Conservation (phyloP, 2,797 vertebrate genomes). For the Pempheris klunzingeri region DNA sequence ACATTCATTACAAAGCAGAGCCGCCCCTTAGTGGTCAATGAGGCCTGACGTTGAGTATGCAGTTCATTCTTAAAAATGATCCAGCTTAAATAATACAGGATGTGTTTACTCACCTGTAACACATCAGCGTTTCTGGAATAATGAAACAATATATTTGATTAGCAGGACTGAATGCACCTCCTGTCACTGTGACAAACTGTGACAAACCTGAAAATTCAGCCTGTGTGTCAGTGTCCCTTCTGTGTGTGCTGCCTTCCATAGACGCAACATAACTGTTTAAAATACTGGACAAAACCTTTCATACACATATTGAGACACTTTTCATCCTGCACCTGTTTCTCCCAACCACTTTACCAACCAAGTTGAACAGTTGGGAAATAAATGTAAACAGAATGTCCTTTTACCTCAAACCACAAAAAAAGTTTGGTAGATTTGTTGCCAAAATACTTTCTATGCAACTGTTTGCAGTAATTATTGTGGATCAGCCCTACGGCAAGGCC, state of each 20-base stretch:
- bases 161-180: background rate
- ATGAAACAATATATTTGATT: background rate
- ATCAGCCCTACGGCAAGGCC: no score
- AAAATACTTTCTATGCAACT: background rate
- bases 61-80: slow-evolving; percentile 30
- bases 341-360: no score
- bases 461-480: background rate
- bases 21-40: slow-evolving; percentile 38
- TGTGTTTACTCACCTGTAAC: slow-evolving; percentile 21
- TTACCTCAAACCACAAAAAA: background rate
- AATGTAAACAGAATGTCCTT: background rate
- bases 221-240: background rate
- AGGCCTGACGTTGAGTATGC: slow-evolving; percentile 36
- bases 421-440: background rate
- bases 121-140: background rate
- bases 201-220: background rate
- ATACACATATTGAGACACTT: background rate
- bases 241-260: background rate
- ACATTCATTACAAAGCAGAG: slow-evolving; percentile 35
- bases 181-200: background rate
- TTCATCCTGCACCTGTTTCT: background rate
- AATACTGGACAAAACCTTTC: background rate
- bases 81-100: slow-evolving; percentile 11
- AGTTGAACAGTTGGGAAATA: no score
- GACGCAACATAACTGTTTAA: background rate